Conservation (phyloP, 37 sponge, comb jelly and placozoan species). For the Eunapius fragilis region DNA sequence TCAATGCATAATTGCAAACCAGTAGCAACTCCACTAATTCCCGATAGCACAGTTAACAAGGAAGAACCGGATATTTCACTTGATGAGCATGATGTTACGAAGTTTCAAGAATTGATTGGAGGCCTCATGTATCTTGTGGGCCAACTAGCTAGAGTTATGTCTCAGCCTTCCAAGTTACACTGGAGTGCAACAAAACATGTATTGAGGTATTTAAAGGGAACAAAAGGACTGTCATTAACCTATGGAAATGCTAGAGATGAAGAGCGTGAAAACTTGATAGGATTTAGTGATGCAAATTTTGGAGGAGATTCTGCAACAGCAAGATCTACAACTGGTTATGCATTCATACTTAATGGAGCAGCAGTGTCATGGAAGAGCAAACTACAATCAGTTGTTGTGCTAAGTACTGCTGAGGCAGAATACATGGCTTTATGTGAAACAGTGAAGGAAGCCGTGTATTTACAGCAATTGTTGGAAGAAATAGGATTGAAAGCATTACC, state of each 20-base stretch:
- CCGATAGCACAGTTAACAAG: too few species aligned
- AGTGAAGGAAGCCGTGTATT: too few species aligned
- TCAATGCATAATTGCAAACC: too few species aligned
- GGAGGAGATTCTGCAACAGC: background rate
- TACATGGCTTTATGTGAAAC: background rate
- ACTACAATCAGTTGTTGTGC: background rate
- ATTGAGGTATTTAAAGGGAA: background rate
- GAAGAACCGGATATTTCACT: too few species aligned
- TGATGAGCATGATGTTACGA: background rate
- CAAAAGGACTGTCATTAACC: background rate
- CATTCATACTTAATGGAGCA: background rate
- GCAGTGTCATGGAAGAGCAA: background rate
- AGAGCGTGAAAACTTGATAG: too few species aligned
- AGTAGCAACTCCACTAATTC: too few species aligned
- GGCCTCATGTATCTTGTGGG: background rate
- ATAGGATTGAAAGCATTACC: too few species aligned
- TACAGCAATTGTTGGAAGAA: too few species aligned
- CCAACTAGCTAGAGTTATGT: background rate
- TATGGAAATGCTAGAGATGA: too few species aligned
- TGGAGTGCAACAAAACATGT: background rate
- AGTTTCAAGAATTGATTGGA: background rate
- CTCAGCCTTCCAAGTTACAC: background rate
- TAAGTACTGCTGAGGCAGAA: background rate
- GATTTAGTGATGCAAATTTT: background rate
- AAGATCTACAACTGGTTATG: background rate